Evolutionary conservation across 2,888 invertebrate genomes (phyloP), one percentile per base, ranked within the genome.

Genomic region (Tipula confusa): DNA sequence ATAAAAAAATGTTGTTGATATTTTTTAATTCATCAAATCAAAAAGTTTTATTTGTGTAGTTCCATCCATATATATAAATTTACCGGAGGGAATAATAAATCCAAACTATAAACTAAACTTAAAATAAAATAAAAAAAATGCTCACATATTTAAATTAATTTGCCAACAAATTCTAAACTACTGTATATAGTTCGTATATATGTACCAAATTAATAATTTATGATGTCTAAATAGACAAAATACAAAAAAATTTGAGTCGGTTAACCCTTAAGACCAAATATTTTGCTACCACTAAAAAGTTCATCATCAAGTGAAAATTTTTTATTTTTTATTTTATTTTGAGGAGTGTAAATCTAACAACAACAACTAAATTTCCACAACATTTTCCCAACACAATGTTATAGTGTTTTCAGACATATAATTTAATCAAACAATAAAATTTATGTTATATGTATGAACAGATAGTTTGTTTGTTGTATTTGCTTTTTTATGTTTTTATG

Each of bases 101-200:
- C 24, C 24, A 64, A 64, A 64, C 64, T 64, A 24, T 64, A 64
- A 64, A 64, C 43, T 43, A 15, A 43, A 24, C 24, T 18, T 13
- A 64, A 64, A 24, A 1, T 0, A n/a, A n/a, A n/a, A n/a, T n/a
- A n/a, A 24, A 64, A 18, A 64, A 64, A 64, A 64, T 24, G 64
- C 64, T 64, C 64, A 64, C 64, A 64, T 64, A 64, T 64, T 64
- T 64, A 64, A 64, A 64, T 64, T 64, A 64, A 64, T 64, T 43
- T 43, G 15, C 43, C 43, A 64, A 64, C 18, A 64, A 64, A 24
- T 64, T 64, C 64, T 64, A 64, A 64, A 64, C 64, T 9, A 64
- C 64, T 64, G 15, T 15, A 43, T 5, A 43, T 43, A 43, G 15
- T 43, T 15, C 15, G 7, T 43, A n/a, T n/a, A n/a, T n/a, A 43